Evolutionary conservation across 1,140 invertebrate species (phyloP).

Genomic region (Telenomus remus): DNA sequence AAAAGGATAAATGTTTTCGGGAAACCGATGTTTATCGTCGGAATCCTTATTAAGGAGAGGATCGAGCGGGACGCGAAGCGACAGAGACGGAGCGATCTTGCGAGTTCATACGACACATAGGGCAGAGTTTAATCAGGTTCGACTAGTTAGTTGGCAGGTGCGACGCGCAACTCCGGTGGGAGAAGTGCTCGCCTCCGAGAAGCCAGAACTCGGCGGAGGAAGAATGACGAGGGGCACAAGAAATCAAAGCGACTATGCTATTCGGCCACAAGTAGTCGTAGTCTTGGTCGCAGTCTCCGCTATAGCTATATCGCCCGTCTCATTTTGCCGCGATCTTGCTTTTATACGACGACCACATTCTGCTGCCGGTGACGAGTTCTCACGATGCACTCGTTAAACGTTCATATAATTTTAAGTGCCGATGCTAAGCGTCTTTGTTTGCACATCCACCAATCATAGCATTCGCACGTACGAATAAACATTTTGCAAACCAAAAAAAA

Average conservation of each 20-base stretch:
- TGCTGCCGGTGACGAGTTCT: constrained; percentile 53
- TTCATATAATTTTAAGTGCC: constrained; percentile 60
- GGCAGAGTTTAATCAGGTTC: constrained; percentile 75
- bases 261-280: constrained; percentile 54
- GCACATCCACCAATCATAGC: constrained; percentile 24
- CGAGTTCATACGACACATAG: constrained; percentile 67
- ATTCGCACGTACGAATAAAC: too few species aligned
- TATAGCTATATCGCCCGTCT: constrained; percentile 27
- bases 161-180: constrained; percentile 63
- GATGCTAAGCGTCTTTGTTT: constrained; percentile 13
- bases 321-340: constrained; percentile 50
- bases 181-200: constrained; percentile 58
- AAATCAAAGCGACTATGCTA: constrained; percentile 64
- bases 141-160: constrained; percentile 75
- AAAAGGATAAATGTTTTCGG: constrained; percentile 49
- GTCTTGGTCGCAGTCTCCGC: constrained; percentile 35
- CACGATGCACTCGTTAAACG: constrained; percentile 61
- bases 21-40: constrained; percentile 35
- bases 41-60: constrained; percentile 33
- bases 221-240: constrained; percentile 51
- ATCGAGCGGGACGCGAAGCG: constrained; percentile 15
- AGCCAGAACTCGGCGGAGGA: constrained; percentile 51
- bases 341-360: constrained; percentile 57
- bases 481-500: too few species aligned
- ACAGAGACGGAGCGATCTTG: constrained; percentile 37